A percentile compares a stretch with the other conserved stretches of the same genome.
Conservation (phyloP, 2,888 invertebrate genomes). For the Griposia aprilina region DNA sequence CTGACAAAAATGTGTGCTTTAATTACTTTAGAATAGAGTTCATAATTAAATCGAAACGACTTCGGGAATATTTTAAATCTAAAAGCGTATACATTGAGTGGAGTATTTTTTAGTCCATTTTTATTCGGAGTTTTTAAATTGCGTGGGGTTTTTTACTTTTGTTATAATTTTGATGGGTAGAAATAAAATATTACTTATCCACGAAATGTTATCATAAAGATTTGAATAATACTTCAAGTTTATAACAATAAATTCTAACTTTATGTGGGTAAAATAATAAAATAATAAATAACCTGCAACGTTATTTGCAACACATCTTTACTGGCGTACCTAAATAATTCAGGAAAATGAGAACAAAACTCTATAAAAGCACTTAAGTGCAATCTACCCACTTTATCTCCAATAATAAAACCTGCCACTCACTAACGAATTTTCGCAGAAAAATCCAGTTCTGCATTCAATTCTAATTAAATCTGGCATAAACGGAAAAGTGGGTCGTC, state of each 20-base stretch:
- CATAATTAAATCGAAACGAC: conserved; percentile 40
- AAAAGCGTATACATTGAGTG: conserved; percentile 39
- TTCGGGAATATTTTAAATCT: conserved; percentile 46
- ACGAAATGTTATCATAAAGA: not conserved
- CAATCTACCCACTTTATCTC: conserved; percentile 1
- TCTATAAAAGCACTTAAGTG: not conserved
- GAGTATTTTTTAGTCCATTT: conserved; percentile 41
- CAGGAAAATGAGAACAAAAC: not conserved
- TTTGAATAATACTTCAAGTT: not conserved
- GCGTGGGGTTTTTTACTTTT: conserved; percentile 26
- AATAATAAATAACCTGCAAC: not conserved
- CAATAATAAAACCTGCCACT: conserved; percentile 25
- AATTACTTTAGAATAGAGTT: conserved; percentile 48
- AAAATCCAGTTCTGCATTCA: conserved; percentile 58
- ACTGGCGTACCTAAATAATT: not conserved
- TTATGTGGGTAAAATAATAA: not conserved
- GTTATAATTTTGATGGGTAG: conserved; percentile 1
- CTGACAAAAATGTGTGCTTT: conserved; percentile 43
- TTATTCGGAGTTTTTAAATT: conserved; percentile 45
- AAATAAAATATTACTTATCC: conserved; percentile 16
- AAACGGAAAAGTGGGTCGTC: conserved; percentile 62
- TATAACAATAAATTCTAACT: not conserved
- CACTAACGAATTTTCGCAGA: conserved; percentile 35
- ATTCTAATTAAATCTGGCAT: conserved; percentile 68
- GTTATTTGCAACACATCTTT: not conserved